Conservation (phyloP, 1,140 invertebrate species). For the Lordiphosa clarofinis region DNA sequence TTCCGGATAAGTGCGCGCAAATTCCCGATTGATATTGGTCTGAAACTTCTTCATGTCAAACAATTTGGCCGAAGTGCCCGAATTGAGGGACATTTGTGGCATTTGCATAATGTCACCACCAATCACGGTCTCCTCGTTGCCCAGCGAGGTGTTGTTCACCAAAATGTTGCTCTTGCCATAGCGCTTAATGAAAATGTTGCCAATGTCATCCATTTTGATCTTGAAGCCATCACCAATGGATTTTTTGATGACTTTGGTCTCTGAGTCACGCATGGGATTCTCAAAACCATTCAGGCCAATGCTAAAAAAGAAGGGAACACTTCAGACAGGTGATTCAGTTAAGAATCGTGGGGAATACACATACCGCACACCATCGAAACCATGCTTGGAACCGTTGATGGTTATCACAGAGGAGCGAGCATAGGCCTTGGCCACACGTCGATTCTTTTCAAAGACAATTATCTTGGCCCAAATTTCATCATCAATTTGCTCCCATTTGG, state of each 20-base stretch:
- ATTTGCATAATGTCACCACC: constrained; percentile 92
- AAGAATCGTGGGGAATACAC: constrained; percentile 25
- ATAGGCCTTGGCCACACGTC: constrained; percentile 96
- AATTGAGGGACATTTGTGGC: constrained; percentile 90
- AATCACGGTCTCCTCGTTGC: constrained; percentile 92
- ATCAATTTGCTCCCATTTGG: constrained; percentile 98
- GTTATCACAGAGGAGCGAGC: constrained; percentile 95
- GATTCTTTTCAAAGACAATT: constrained; percentile 95
- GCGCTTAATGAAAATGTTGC: constrained; percentile 95
- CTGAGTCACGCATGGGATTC: constrained; percentile 94
- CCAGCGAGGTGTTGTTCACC: constrained; percentile 89
- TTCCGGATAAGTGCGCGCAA: constrained; percentile 92
- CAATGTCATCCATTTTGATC: constrained; percentile 96
- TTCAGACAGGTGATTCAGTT: neutral
- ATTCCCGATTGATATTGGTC: constrained; percentile 93
- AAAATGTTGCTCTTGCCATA: constrained; percentile 94
- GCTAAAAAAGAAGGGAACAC: constrained; percentile 79
- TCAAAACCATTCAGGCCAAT: constrained; percentile 96
- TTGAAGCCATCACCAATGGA: constrained; percentile 96
- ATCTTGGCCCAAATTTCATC: constrained; percentile 99
- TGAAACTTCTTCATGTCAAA: constrained; percentile 99
- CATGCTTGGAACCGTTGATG: constrained; percentile 95
- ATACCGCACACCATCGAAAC: constrained; percentile 96
- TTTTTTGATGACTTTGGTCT: constrained; percentile 94
- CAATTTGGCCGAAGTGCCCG: constrained; percentile 94